Conservation (phyloP, 2,113 vertebrate genomes). For the Lamprologus ornatipinnis region DNA sequence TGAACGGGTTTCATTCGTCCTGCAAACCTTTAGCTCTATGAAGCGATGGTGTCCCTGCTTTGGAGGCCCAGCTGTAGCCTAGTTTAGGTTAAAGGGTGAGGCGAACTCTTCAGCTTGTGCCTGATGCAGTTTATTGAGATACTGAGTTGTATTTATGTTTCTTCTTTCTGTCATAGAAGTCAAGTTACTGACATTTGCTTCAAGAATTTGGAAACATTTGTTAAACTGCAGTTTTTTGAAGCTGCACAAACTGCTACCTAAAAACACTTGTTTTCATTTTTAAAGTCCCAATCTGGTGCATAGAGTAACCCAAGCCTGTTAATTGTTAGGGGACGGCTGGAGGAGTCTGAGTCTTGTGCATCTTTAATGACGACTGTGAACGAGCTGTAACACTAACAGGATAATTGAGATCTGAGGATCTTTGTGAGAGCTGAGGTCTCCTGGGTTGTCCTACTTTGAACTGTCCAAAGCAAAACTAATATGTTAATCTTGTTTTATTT, state of each 20-base stretch:
- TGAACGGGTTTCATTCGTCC: not conserved
- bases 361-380: fast-evolving
- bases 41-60: not conserved
- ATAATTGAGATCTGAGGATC: not conserved
- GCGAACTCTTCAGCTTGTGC: fast-evolving
- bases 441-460: not conserved
- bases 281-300: fast-evolving
- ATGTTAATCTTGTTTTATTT: fast-evolving
- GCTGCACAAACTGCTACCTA: not conserved
- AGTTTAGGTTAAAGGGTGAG: not conserved
- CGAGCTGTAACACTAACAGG: not conserved
- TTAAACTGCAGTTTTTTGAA: not conserved
- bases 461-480: not conserved
- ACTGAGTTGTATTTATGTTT: not conserved
- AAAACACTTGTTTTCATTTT: not conserved
- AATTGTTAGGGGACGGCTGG: not conserved
- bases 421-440: not conserved
- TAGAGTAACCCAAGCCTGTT: not conserved
- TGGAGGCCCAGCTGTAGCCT: not conserved
- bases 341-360: not conserved
- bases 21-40: fast-evolving
- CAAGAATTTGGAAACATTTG: not conserved
- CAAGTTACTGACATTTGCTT: not conserved
- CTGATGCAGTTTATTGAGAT: fast-evolving
- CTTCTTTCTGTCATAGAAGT: not conserved